A percentile compares a stretch with the other conserved stretches of the same genome.
These are phyloP conservation scores for Tachysurus vachellii DNA, from an alignment of 2,113 vertebrate species.

Conservation along the genomic window DNA sequence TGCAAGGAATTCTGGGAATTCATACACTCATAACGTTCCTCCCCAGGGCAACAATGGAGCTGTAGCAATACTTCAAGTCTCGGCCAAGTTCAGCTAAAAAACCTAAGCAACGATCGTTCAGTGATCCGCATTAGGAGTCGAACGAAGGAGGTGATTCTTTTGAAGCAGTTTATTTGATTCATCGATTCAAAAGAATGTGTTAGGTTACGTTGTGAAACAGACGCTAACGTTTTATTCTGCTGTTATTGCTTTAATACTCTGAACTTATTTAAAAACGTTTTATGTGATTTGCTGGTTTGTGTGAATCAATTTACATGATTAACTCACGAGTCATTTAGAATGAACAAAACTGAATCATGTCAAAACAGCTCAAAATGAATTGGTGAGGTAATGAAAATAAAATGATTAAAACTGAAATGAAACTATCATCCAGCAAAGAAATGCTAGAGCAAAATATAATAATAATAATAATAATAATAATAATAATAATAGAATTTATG, in stretches of 20 bases:
- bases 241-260: neutral
- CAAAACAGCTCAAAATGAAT: neutral
- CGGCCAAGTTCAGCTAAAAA: neutral
- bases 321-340: neutral
- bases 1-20: slow-evolving; percentile 39
- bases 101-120: no score
- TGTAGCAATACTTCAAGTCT: neutral
- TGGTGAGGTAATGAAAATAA: neutral
- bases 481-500: neutral
- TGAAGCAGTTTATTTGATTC: neutral
- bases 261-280: neutral
- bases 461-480: neutral
- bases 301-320: neutral
- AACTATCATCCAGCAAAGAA: neutral
- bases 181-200: neutral
- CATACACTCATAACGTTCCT: neutral
- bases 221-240: neutral
- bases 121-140: neutral
- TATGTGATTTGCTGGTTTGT: neutral
- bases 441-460: no score
- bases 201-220: neutral
- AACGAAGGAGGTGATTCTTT: neutral
- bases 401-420: neutral
- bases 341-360: neutral
- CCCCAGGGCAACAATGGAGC: neutral